Base-by-base conservation (phyloP, 2,888 invertebrate species). In the Blera fallax region DNA sequence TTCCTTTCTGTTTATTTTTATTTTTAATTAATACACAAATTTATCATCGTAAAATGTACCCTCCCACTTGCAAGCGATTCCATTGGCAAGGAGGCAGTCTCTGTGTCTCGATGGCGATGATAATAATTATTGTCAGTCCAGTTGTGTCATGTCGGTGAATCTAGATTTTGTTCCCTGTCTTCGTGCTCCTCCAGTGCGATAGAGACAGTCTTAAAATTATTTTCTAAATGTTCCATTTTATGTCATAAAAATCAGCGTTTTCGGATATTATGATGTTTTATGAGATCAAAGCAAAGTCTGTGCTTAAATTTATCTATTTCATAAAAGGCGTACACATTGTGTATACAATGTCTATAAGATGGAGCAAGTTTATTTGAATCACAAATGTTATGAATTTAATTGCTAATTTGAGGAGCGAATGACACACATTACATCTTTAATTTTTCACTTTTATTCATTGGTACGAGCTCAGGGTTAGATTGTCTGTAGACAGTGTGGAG, bases 231-330 rank as follows among this genome's bases (percentile, higher is more conserved):
- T 62, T 69, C 69, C 56, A 45, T 65, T 67, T 76, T 48, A 16
- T 76, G 76, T 76, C 62, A 64, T 81, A 54, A 81, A 81, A 64
- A 50, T 70, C 54, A 69, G 24, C 60, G 60, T 60, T 52, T 67
- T 74, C 52, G 29, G 16, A 72, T 79, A 56, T 58, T 48, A 37
- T 58, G n/a, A n/a, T 32, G 56, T 60, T 72, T 58, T 34, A 60
- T 60, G 34, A 11, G 58, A 48, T 24, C 16, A 14, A n/a, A 40
- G 50, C 60, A 37, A 29, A 24, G 8, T 10, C 7, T 48, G 18
- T 45, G 58, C 8, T 34, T 8, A 64, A 18, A 6, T 29, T 34
- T 48, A 21, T 65, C 16, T 16, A 50, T 60, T 72, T 50, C 37
- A 7, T 50, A 48, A 60, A 62, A 37, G 18, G 21, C 18, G 21